Evolutionary conservation across 2,113 vertebrate species (phyloP).

Genomic region (Nothoprocta perdicaria): DNA sequence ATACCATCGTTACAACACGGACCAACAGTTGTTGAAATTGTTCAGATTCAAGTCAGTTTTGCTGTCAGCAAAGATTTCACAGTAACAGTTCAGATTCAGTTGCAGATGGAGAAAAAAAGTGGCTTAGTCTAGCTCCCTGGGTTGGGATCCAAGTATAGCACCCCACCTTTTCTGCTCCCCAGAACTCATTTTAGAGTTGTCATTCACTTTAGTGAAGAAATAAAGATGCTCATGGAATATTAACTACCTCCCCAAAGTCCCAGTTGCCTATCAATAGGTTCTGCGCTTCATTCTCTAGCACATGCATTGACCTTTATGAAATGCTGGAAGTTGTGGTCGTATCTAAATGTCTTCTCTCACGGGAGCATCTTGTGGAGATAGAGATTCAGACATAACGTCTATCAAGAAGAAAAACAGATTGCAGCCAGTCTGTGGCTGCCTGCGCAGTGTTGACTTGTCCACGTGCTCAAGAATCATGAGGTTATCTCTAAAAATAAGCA

Average conservation of each 20-base stretch:
- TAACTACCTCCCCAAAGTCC: slow-evolving; percentile 31
- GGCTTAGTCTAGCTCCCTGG: not conserved
- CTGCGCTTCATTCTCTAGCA: not conserved
- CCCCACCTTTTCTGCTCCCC: not conserved
- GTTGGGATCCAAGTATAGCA: not conserved
- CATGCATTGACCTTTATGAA: slow-evolving; percentile 56
- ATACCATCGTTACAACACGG: accelerated
- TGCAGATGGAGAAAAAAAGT: not conserved
- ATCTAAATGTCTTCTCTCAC: slow-evolving; percentile 59
- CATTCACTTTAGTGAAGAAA: slow-evolving; percentile 4
- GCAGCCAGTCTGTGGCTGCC: slow-evolving; percentile 48
- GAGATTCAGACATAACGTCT: slow-evolving; percentile 66
- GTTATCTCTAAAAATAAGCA: slow-evolving; percentile 64
- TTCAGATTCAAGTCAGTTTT: not conserved
- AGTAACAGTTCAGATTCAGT: accelerated
- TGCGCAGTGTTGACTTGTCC: slow-evolving; percentile 24
- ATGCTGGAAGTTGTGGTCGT: slow-evolving; percentile 2
- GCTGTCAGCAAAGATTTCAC: not conserved
- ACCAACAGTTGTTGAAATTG: not conserved
- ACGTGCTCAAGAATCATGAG: slow-evolving; percentile 38
- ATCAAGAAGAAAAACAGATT: slow-evolving; percentile 65
- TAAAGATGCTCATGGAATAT: slow-evolving; percentile 36
- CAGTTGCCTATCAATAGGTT: not conserved
- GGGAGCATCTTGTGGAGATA: slow-evolving; percentile 56
- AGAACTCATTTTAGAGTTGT: not conserved